A percentile compares a stretch with the other conserved stretches of the same genome.
phyloP scores from a whole-genome alignment of 2,113 vertebrate species.

The Uropsilus gracilis region DNA sequence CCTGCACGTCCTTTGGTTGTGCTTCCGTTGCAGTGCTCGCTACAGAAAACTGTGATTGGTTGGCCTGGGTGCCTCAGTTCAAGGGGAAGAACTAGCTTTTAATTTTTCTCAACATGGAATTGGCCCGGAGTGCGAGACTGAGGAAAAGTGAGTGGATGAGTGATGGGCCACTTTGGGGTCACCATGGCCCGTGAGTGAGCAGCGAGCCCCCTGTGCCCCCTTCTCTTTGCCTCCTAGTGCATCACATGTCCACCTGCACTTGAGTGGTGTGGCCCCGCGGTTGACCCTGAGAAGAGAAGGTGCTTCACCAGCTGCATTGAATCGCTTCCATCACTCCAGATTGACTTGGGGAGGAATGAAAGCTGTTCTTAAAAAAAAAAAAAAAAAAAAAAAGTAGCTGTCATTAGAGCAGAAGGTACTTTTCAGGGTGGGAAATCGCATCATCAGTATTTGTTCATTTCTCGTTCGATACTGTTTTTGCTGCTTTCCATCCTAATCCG shows the following conservation, averaged over 20 bases:
- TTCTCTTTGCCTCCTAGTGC: neutral
- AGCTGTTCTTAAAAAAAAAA: slow-evolving; percentile 25
- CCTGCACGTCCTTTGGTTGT: neutral
- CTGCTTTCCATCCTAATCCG: neutral
- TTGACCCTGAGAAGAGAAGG: neutral
- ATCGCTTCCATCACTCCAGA: neutral
- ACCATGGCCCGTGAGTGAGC: neutral
- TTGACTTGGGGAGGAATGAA: slow-evolving; percentile 21
- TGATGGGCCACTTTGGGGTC: neutral
- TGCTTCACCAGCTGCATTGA: neutral
- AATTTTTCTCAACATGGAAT: neutral
- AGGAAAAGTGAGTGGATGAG: neutral
- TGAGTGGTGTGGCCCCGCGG: neutral
- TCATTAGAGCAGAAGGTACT: neutral
- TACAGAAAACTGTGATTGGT: neutral
- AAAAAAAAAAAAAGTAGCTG: neutral
- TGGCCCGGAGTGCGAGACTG: neutral
- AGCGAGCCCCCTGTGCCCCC: neutral
- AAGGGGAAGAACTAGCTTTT: neutral
- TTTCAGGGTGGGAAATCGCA: neutral
- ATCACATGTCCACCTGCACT: neutral
- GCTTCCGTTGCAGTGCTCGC: neutral
- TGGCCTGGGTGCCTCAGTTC: neutral
- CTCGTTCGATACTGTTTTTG: neutral
- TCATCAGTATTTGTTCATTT: neutral